phyloP scores from a whole-genome alignment of 1,140 invertebrate species.

The Vanessa tameamea region DNA sequence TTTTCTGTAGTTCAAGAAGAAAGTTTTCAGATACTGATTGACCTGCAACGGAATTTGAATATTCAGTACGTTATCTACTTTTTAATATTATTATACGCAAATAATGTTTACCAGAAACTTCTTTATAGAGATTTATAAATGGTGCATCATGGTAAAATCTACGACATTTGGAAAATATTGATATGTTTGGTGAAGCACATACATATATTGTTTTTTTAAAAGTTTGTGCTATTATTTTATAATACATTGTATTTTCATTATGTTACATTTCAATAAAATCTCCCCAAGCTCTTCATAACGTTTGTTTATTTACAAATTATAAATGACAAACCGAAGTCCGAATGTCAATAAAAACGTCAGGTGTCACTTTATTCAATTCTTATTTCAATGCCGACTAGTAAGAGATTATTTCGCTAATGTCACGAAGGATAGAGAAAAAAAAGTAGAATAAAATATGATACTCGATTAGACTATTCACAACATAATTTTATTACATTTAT shows the following conservation, averaged over 20 bases:
- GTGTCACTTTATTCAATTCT: too few species aligned
- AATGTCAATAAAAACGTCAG: too few species aligned
- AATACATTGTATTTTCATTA: background rate
- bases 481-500: too few species aligned
- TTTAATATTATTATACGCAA: background rate
- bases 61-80: background rate
- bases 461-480: too few species aligned
- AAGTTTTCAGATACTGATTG: constrained; percentile 38
- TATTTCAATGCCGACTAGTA: too few species aligned
- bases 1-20: constrained; percentile 49
- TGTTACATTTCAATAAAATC: background rate
- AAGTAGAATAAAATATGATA: too few species aligned
- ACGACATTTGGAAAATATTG: background rate
- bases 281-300: too few species aligned
- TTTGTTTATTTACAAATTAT: constrained; percentile 5
- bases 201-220: background rate
- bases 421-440: too few species aligned
- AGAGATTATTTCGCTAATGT: too few species aligned
- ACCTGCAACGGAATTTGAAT: constrained; percentile 45
- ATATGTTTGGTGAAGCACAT: background rate
- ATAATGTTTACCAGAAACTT: background rate
- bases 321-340: too few species aligned
- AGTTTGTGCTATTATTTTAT: background rate
- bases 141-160: background rate
- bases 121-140: background rate